Evolutionary conservation across 2,888 invertebrate genomes (phyloP), one percentile per base, ranked within the genome.

Genomic region (Ormia ochracea): DNA sequence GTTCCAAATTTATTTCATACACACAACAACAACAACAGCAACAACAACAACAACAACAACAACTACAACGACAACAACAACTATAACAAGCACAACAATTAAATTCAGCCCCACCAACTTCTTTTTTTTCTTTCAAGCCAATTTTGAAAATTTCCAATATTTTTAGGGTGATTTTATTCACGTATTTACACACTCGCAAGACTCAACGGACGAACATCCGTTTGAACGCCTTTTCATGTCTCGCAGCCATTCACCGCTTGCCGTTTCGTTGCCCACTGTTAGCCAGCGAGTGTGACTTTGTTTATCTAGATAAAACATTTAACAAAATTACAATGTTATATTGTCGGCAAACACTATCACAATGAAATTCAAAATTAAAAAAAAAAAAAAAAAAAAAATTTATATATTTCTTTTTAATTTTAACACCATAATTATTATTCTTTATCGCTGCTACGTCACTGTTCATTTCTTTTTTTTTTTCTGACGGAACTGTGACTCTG

Each of bases 291-390:
- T 72, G 56, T 80, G 75, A 80, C 80, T 76, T 76, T 76, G 80
- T 52, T 80, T 80, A 80, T 80, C 80, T 76, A 58, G 80, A 80
- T 80, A 80, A 74, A 80, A 76, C 76, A 80, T 76, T 80, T 80
- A 80, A 80, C 80, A 43, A 68, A 76, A 80, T 80, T 80, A 80
- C 76, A 72, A 76, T 63, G 50, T 76, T 68, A 73, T 63, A 43
- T 41, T 74, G 58, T 31, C 41, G 66, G 21, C 41, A 43, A 21
- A 45, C 66, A 43, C 12, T 36, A 5, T 19, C 45, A 56, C 23
- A 56, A 54, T 43, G 50, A n/a, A 48, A 59, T 36, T 21, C 12
- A 1, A 21, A 31, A n/a, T n/a, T 7, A 26, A 31, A 17, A 28
- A 48, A 1, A 58, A 21, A 19, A 14, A 38, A 58, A 63, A 52